These are phyloP conservation scores for Saturnia japonica DNA, from an alignment of 2,888 invertebrate genomes.

Conservation along the genomic window DNA sequence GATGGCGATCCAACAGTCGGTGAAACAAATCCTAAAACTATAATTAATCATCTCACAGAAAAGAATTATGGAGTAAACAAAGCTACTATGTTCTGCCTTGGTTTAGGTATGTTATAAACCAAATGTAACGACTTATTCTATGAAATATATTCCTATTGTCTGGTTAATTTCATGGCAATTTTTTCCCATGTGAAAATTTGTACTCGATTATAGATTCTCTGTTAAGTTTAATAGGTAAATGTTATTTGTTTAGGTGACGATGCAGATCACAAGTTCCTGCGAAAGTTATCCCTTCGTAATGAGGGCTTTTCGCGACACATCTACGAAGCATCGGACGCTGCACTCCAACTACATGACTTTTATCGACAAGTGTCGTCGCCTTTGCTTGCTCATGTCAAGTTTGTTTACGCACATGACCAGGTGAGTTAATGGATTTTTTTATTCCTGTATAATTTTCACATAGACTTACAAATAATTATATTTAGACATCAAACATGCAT, in stretches of 20 bases:
- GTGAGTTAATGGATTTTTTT: slow-evolving; percentile 40
- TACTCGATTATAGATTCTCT: background rate
- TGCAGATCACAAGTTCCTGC: slow-evolving; percentile 85
- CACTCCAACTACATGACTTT: slow-evolving; percentile 85
- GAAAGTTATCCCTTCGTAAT: slow-evolving; percentile 84
- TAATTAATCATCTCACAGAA: slow-evolving; percentile 76
- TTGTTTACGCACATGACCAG: slow-evolving; percentile 83
- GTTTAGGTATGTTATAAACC: slow-evolving; percentile 79
- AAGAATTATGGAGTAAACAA: slow-evolving; percentile 72
- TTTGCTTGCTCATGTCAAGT: slow-evolving; percentile 84
- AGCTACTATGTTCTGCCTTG: slow-evolving; percentile 84
- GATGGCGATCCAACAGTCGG: slow-evolving; percentile 86
- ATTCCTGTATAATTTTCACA: background rate
- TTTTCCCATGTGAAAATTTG: background rate
- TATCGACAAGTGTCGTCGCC: slow-evolving; percentile 87
- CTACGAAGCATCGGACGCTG: slow-evolving; percentile 87
- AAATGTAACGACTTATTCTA: background rate
- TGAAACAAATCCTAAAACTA: slow-evolving; percentile 74
- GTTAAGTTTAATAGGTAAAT: background rate
- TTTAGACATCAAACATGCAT: no score
- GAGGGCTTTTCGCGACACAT: slow-evolving; percentile 86
- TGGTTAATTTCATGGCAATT: background rate
- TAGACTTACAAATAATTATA: no score
- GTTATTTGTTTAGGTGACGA: slow-evolving; percentile 73
- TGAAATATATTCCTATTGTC: background rate